phyloP scores from a whole-genome alignment of 2,888 invertebrate genomes.

The Nemotelus nigrinus region DNA sequence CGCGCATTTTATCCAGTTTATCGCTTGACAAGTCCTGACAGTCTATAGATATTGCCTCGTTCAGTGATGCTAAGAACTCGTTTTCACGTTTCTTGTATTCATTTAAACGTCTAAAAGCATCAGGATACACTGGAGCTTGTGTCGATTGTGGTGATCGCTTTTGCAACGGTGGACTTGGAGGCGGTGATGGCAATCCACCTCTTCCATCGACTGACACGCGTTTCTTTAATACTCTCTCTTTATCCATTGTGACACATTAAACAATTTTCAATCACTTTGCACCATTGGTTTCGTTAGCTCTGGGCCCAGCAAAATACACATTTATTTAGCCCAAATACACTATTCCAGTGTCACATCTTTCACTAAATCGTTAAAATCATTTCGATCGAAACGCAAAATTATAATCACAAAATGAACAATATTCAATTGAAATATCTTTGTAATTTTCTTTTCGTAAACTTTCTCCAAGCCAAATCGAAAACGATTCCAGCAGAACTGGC shows the following conservation, averaged over 20 bases:
- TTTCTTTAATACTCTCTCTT: constrained; percentile 49
- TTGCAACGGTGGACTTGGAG: constrained; percentile 43
- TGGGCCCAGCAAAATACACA: no score
- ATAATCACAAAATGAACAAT: no score
- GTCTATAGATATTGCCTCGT: constrained; percentile 56
- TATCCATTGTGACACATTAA: constrained; percentile 45
- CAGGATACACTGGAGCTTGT: constrained; percentile 50
- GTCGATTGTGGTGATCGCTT: constrained; percentile 53
- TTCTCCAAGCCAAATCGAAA: constrained; percentile 3
- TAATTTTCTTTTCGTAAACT: constrained; percentile 1
- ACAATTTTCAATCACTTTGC: no score
- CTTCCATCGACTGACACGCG: constrained; percentile 44
- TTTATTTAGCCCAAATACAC: no score
- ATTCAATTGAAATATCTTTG: background rate
- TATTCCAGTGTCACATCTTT: no score
- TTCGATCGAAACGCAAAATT: no score
- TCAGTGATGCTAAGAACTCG: constrained; percentile 56
- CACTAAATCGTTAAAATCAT: no score
- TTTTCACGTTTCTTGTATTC: constrained; percentile 57
- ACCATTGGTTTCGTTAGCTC: no score
- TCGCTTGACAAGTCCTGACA: constrained; percentile 52
- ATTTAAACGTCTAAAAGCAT: constrained; percentile 56
- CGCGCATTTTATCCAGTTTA: constrained; percentile 36
- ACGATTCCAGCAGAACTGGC: constrained; percentile 12
- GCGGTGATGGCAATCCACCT: constrained; percentile 51